Base-by-base conservation (phyloP, 2,888 invertebrate species). In the Apamea epomidion region DNA sequence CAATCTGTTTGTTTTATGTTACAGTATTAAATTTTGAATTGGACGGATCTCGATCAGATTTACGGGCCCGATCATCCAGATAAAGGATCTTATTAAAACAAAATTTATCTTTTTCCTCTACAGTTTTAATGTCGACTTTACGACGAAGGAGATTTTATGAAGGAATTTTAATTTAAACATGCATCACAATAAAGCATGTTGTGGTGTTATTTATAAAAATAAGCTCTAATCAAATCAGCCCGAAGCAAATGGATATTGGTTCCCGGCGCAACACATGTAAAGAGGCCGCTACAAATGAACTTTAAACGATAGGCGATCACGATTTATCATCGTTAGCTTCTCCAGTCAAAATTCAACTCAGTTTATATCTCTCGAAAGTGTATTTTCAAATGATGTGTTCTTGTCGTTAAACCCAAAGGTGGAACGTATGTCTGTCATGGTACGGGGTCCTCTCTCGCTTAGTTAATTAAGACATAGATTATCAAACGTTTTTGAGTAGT, bases 401-500 rank as follows among this genome's bases (percentile, higher is more conserved):
- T 32, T 51, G 71, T 85, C 81, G 80, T 84, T 77, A 74, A 87
- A 89, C 79, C 78, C 76, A 82, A 86, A 87, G 86, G 85, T 88
- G 88, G 87, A 90, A 90, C 87, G 88, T 88, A 87, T 87, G 86
- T 82, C 88, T 91, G 87, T 89, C 90, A 86, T 91, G 89, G 94
- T 94, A 93, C 92, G 85, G 88, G 93, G 90, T 88, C 91, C 92
- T 92, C 94, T 94, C 95, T 94, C 95, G 95, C 95, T 95, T 93
- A 93, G 96, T 97, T 97, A 97, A 97, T 97, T 97, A 97, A 97
- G 97, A 97, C 97, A 96, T 96, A 96, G 95, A 96, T 97, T 97
- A 97, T 96, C 96, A 94, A 96, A 95, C 95, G 95, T 95, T 96
- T 96, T 95, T 92, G 94, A 94, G 97, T 93, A 95, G 96, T 97